Evolutionary conservation across 2,888 invertebrate species (phyloP).

Genomic region (Apotomis turbidana): DNA sequence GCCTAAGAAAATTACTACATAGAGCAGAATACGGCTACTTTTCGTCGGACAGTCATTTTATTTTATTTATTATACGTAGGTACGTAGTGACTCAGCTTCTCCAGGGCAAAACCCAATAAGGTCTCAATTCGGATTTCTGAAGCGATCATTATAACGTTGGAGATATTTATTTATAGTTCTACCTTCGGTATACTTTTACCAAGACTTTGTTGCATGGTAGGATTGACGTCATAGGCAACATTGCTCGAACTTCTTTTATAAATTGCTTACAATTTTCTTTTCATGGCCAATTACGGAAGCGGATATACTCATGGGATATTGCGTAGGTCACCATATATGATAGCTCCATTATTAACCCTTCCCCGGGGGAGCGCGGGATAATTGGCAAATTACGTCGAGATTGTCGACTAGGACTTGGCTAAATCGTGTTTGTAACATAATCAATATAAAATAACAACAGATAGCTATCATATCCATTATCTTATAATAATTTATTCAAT

Average conservation of each 20-base stretch:
- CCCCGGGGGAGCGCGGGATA: constrained; percentile 43
- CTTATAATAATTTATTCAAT: no score
- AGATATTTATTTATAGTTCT: constrained; percentile 16
- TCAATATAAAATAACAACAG: neutral
- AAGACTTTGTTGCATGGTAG: neutral
- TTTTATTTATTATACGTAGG: neutral
- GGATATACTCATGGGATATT: constrained; percentile 53
- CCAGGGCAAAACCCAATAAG: constrained; percentile 1
- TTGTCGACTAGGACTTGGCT: constrained; percentile 28
- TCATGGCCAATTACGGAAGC: constrained; percentile 59
- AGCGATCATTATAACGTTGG: constrained; percentile 12
- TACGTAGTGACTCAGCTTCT: neutral
- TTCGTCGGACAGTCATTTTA: neutral
- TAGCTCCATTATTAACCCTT: constrained; percentile 37
- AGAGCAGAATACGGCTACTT: neutral
- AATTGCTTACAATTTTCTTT: constrained; percentile 44
- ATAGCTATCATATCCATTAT: neutral
- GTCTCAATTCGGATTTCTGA: constrained; percentile 13
- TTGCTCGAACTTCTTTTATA: constrained; percentile 16
- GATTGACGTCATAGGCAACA: constrained; percentile 31
- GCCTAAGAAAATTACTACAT: no score
- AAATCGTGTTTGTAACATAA: constrained; percentile 16
- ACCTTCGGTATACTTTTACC: constrained; percentile 3
- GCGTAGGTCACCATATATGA: constrained; percentile 32
- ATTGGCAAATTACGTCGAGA: constrained; percentile 46